Conservation (phyloP, 2,888 invertebrate species). For the Lasioglossum vierecki region DNA sequence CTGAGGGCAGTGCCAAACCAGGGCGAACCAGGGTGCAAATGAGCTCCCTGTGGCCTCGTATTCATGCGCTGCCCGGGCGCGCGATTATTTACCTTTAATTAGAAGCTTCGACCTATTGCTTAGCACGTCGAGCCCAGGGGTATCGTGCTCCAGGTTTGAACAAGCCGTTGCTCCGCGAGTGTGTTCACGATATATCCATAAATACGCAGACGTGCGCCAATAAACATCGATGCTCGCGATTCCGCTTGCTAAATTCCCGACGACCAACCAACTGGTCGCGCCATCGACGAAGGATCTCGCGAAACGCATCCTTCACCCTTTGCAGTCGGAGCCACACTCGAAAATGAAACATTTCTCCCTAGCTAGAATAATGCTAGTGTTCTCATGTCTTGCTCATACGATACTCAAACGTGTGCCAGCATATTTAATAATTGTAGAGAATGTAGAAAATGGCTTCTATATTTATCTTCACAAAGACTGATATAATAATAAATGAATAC, state of each 20-base stretch:
- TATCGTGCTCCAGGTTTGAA: slow-evolving; percentile 47
- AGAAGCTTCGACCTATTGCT: slow-evolving; percentile 72
- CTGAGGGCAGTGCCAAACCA: slow-evolving; percentile 49
- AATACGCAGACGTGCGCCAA: slow-evolving; percentile 50
- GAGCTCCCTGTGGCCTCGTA: slow-evolving; percentile 63
- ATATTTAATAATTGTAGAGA: no score
- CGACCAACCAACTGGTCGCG: not conserved
- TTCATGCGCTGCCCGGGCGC: slow-evolving; percentile 57
- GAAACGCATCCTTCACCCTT: not conserved
- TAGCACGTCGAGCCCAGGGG: slow-evolving; percentile 50
- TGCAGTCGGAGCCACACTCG: no score
- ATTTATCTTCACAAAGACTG: no score
- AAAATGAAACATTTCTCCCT: no score
- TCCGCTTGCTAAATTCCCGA: not conserved
- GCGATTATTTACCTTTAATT: slow-evolving; percentile 75
- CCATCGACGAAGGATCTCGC: not conserved
- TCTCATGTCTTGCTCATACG: no score
- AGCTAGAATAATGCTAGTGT: no score
- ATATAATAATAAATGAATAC: no score
- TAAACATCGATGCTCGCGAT: slow-evolving; percentile 28
- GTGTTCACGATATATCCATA: slow-evolving; percentile 38
- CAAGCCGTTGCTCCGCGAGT: slow-evolving; percentile 33
- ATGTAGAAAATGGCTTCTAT: no score
- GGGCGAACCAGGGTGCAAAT: slow-evolving; percentile 59
- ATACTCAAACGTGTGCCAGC: no score